Percentiles rank a stretch among this genome's conserved stretches.
Conservation (phyloP, 2,888 invertebrate genomes). For the Cantharis rufa region DNA sequence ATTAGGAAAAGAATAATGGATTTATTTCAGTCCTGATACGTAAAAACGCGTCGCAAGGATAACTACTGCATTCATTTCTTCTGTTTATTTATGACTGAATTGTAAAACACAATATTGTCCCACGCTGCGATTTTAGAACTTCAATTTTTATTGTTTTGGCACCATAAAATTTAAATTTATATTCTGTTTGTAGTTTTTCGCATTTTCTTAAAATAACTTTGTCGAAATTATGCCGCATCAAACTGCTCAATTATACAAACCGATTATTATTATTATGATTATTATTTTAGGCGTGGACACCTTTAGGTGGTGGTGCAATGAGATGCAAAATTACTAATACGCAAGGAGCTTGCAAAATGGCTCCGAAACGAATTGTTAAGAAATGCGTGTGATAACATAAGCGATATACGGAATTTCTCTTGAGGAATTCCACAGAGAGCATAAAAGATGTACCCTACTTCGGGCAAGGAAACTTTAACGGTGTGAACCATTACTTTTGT, state of each 20-base stretch:
- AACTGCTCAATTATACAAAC: background rate
- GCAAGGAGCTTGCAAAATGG: background rate
- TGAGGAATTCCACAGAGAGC: background rate
- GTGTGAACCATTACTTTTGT: background rate
- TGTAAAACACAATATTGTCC: constrained; percentile 37
- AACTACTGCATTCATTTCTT: constrained; percentile 46
- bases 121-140: constrained; percentile 36
- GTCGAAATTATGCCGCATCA: background rate
- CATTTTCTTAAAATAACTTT: constrained; percentile 1
- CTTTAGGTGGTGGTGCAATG: background rate
- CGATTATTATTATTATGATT: background rate
- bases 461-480: background rate
- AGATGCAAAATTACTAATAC: background rate
- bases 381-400: background rate
- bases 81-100: constrained; percentile 43
- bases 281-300: background rate
- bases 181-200: constrained; percentile 18
- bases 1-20: constrained; percentile 46
- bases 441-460: background rate
- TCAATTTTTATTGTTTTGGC: constrained; percentile 46
- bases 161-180: constrained; percentile 36
- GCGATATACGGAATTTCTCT: background rate
- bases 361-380: background rate
- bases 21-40: constrained; percentile 43
- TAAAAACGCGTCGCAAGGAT: constrained; percentile 44